Conservation (phyloP, 2,797 vertebrate genomes). For the Columba guinea region DNA sequence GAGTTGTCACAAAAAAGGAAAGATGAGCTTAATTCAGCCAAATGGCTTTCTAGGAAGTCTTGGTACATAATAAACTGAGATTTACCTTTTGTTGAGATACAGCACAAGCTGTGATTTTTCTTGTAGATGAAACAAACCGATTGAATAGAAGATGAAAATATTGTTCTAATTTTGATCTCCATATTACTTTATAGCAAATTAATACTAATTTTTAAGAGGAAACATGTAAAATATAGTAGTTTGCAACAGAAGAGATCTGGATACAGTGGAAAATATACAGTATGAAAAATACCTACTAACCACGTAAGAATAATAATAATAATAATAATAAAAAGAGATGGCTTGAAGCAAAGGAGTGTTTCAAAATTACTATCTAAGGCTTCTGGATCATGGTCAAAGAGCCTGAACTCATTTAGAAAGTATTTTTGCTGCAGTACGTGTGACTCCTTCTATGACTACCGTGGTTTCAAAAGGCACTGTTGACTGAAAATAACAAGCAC, state of each 20-base stretch:
- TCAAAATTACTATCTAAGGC: not conserved
- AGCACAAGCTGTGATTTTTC: constrained; percentile 15
- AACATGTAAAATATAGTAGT: not conserved
- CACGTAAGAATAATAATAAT: not conserved
- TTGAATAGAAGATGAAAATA: constrained; percentile 10
- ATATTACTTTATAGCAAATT: not conserved
- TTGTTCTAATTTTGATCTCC: constrained; percentile 29
- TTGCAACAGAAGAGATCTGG: not conserved
- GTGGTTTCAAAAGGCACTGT: not conserved
- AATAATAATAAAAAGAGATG: not conserved
- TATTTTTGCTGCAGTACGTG: not conserved
- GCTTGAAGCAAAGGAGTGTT: not conserved
- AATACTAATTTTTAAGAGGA: not conserved
- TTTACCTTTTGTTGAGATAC: constrained; percentile 38
- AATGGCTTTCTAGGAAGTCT: not conserved
- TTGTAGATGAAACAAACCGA: constrained; percentile 15
- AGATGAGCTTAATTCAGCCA: constrained; percentile 13
- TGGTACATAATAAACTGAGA: not conserved
- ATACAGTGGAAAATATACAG: not conserved
- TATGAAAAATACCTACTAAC: not conserved
- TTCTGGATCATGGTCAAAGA: not conserved
- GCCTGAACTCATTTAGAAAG: not conserved
- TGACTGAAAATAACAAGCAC: not conserved
- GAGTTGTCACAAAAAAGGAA: constrained; percentile 23
- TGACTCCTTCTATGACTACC: not conserved